phyloP scores from a whole-genome alignment of 2,888 invertebrate genomes.

The Gnatocerus cornutus region DNA sequence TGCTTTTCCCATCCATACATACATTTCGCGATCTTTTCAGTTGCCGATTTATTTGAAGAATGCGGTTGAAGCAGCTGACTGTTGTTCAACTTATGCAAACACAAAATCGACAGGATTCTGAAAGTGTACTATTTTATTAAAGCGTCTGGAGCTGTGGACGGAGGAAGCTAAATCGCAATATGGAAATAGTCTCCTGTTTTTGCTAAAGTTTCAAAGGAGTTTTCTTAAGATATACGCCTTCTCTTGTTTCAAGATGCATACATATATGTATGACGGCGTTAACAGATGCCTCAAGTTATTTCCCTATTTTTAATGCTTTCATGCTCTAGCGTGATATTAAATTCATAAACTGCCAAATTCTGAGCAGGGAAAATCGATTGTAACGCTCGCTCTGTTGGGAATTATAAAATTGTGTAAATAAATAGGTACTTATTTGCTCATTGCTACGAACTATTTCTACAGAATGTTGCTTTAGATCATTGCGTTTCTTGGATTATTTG shows the following conservation, averaged over 20 bases:
- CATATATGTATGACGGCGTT: constrained; percentile 51
- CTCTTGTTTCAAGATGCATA: constrained; percentile 47
- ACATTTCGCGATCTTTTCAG: constrained; percentile 21
- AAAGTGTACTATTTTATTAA: constrained; percentile 19
- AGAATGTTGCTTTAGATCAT: no score
- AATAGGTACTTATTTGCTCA: no score
- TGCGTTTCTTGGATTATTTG: no score
- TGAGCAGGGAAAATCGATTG: neutral
- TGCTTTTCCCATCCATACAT: constrained; percentile 17
- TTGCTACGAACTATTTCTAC: no score
- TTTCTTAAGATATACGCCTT: constrained; percentile 44
- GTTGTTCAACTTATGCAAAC: constrained; percentile 39
- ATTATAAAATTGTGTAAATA: no score
- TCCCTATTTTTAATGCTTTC: constrained; percentile 20
- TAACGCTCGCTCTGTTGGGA: no score
- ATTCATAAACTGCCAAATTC: constrained; percentile 12
- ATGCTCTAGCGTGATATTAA: neutral
- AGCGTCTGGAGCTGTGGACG: constrained; percentile 21
- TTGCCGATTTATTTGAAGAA: constrained; percentile 36
- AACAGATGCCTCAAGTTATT: constrained; percentile 41
- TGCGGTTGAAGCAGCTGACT: constrained; percentile 20
- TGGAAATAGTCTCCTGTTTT: constrained; percentile 39
- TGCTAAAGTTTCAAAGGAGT: constrained; percentile 42
- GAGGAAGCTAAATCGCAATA: constrained; percentile 43
- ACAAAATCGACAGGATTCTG: constrained; percentile 18